Base-by-base conservation (phyloP, 2,888 invertebrate species). In the Pardosa pseudoannulata region DNA sequence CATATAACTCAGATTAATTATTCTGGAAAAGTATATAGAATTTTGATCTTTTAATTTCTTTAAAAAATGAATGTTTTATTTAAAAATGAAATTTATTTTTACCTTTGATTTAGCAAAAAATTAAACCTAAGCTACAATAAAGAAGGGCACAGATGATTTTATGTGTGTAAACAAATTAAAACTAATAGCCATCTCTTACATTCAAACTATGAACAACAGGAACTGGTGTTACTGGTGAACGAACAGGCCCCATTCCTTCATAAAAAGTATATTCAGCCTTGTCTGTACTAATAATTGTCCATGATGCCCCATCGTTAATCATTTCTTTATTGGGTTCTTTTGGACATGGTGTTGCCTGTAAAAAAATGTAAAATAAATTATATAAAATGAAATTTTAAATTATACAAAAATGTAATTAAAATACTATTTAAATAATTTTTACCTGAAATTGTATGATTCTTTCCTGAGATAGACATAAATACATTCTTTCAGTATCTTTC, bases 231-330 rank as follows among this genome's bases (percentile, higher is more conserved):
- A 99, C 97, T 1, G 99, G 98, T 0, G 96, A 95, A 92, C 96
- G 94, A 29, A 98, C 96, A 50, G 98, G 97, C 11, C 99, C 99
- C 98, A 99, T 97, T 89, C 98, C 98, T 92, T 99, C 99, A 92
- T 96, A 99, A 92, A 99, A 99, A 91, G 98, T 98, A 92, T 99
- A 99, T 92, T 99, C 99, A 0, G 98, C 99, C 92, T 98, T 98
- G 92, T 99, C 99, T 7, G 99, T 99, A 83, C 98, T 98, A 91
- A 99, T 99, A 90, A 99, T 99, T 16, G 99, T 99, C 99, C 99
- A 99, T 90, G 99, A 98, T 0, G 99, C 99, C 5, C 99, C 99
- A 91, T 99, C 99, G 92, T 98, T 99, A 90, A 99, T 99, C 97
- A 98, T 98, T 92, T 99, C 99, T 91, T 98, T 98, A 92, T 97